Percentiles rank a stretch among this genome's conserved stretches.
phyloP scores from a whole-genome alignment of 2,113 vertebrate genomes.

The Prunella himalayana region DNA sequence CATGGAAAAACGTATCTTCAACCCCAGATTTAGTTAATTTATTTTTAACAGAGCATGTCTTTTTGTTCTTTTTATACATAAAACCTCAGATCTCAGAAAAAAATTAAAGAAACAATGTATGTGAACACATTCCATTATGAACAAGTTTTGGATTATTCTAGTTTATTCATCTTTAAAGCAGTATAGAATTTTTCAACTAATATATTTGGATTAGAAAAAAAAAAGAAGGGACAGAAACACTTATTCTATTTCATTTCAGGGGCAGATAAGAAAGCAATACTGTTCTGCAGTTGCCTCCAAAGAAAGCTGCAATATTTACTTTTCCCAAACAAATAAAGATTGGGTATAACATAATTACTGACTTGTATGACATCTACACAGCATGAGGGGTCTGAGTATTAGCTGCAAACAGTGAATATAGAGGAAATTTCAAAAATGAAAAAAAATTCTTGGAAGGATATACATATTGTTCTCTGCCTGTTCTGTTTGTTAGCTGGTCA shows the following conservation, averaged over 20 bases:
- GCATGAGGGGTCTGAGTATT: not conserved
- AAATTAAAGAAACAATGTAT: not conserved
- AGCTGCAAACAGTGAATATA: not conserved
- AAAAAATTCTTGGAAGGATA: not conserved
- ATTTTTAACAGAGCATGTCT: not conserved
- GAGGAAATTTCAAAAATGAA: not conserved
- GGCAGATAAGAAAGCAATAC: not conserved
- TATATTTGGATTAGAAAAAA: not conserved
- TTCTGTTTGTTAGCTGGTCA: not conserved
- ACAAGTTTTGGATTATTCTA: not conserved
- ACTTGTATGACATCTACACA: not conserved
- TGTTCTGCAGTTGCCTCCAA: not conserved
- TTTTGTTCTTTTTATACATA: not conserved
- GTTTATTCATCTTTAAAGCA: not conserved
- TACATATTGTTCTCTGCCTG: not conserved
- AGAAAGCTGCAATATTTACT: not conserved
- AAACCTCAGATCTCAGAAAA: not conserved
- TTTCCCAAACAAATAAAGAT: not conserved
- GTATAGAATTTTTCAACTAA: not conserved
- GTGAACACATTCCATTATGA: not conserved
- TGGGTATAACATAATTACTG: not conserved
- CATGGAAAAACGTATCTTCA: not conserved
- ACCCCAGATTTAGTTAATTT: not conserved
- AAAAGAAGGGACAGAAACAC: not conserved
- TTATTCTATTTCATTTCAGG: not conserved